Percentiles rank a stretch among this genome's conserved stretches.
These are phyloP conservation scores for Drosophila miranda DNA, from an alignment of 1,140 invertebrate genomes.

Conservation along the genomic window DNA sequence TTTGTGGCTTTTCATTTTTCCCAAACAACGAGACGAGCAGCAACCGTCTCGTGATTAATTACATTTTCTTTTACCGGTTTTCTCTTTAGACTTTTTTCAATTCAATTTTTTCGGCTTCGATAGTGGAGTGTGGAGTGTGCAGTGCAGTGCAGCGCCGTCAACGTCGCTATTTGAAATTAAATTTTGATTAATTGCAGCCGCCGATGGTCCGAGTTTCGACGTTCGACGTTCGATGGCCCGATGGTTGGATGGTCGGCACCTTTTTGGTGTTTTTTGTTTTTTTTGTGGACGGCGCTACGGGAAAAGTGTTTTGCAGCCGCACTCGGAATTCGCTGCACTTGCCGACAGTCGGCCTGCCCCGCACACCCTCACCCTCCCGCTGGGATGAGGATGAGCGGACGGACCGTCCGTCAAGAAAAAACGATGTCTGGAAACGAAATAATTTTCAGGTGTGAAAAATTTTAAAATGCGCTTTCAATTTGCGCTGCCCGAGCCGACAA, in stretches of 20 bases:
- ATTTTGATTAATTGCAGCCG: conserved; percentile 77
- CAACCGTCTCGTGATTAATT: conserved; percentile 74
- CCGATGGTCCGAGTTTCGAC: background rate
- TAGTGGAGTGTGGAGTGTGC: background rate
- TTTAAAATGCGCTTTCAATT: conserved; percentile 79
- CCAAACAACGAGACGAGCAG: conserved; percentile 18
- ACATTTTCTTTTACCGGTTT: conserved; percentile 71
- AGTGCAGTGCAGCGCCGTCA: conserved; percentile 26
- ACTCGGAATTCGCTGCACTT: conserved; percentile 69
- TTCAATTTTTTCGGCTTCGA: conserved; percentile 56
- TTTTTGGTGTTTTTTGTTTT: conserved; percentile 21
- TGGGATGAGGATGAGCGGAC: conserved; percentile 22
- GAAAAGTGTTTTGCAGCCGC: conserved; percentile 70
- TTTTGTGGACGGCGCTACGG: conserved; percentile 58
- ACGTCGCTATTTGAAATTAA: conserved; percentile 74
- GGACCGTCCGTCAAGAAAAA: conserved; percentile 24
- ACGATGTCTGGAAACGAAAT: conserved; percentile 62
- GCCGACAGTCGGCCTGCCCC: conserved; percentile 6
- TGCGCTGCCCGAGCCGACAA: conserved; percentile 60
- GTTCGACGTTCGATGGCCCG: no score
- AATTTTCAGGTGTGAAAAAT: conserved; percentile 81
- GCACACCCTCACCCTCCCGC: conserved; percentile 32
- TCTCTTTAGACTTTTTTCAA: conserved; percentile 68
- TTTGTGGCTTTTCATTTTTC: conserved; percentile 32
- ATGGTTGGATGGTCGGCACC: conserved; percentile 54